A percentile compares a stretch with the other conserved stretches of the same genome.
Evolutionary conservation across 2,888 invertebrate species (phyloP).

Genomic region (Pogonocherus hispidulus): DNA sequence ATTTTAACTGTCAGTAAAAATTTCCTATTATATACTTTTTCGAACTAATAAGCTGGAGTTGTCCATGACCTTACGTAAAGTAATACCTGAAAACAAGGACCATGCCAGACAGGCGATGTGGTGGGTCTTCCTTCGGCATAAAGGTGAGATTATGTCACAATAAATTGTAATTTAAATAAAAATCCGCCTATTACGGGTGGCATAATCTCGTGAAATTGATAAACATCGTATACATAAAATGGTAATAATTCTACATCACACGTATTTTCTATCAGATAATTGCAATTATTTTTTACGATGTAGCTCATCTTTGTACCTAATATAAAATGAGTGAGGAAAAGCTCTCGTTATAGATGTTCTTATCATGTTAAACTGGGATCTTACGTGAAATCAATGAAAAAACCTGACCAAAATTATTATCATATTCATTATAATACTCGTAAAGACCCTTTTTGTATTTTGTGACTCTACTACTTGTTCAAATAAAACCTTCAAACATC

Average conservation of each 20-base stretch:
- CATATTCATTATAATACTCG: too few species aligned
- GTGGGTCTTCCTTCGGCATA: constrained; percentile 55
- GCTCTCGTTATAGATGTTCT: neutral
- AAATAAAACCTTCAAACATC: too few species aligned
- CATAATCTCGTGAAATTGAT: constrained; percentile 18
- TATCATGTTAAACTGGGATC: neutral
- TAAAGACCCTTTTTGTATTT: too few species aligned
- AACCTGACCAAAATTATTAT: too few species aligned
- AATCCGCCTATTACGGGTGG: constrained; percentile 12
- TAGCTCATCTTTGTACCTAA: too few species aligned
- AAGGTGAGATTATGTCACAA: constrained; percentile 55
- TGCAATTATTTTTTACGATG: constrained; percentile 13
- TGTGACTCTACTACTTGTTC: too few species aligned
- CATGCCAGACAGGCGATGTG: constrained; percentile 53
- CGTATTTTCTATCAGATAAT: constrained; percentile 7
- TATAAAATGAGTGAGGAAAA: neutral
- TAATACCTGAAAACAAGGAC: constrained; percentile 56
- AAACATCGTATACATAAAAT: constrained; percentile 21
- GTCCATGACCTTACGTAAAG: constrained; percentile 61
- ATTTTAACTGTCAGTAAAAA: constrained; percentile 37
- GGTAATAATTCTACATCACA: constrained; percentile 11
- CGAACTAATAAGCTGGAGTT: constrained; percentile 39
- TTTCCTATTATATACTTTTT: constrained; percentile 41
- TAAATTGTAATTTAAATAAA: constrained; percentile 49
- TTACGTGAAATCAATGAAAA: too few species aligned